These are phyloP conservation scores for Calameuta idolon DNA, from an alignment of 2,888 invertebrate species.

Conservation along the genomic window DNA sequence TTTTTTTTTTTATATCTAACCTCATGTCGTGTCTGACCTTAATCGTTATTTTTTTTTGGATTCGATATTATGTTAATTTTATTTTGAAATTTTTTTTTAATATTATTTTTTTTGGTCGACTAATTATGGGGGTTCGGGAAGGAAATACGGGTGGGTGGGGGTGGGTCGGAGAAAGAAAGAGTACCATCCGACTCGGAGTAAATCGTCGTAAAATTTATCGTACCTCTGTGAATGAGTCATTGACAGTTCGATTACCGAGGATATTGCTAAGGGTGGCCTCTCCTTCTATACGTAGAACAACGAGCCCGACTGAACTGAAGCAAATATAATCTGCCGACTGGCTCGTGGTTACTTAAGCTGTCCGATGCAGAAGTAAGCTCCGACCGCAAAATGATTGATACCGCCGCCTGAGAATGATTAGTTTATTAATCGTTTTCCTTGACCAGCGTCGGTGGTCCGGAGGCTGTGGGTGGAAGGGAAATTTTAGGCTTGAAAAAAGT, in stretches of 20 bases:
- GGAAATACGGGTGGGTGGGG: background rate
- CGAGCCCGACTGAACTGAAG: conserved; percentile 47
- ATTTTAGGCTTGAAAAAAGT: background rate
- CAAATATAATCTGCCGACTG: conserved; percentile 44
- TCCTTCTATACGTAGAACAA: conserved; percentile 19
- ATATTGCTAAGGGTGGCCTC: conserved; percentile 12
- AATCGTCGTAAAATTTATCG: conserved; percentile 26
- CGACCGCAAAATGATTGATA: conserved; percentile 56
- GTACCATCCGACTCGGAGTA: background rate
- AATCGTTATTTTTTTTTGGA: background rate
- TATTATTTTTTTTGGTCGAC: background rate
- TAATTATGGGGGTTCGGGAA: background rate
- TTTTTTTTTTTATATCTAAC: background rate
- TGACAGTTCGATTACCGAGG: conserved; percentile 27
- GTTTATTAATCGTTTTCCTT: conserved; percentile 59
- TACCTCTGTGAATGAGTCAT: conserved; percentile 27
- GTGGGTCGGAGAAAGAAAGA: background rate
- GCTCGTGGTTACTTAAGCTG: conserved; percentile 50
- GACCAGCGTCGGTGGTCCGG: conserved; percentile 33
- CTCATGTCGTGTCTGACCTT: background rate
- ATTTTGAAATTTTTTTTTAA: background rate
- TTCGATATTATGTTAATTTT: background rate
- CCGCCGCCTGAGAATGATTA: conserved; percentile 55
- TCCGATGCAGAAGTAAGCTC: conserved; percentile 49
- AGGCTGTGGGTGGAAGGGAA: background rate